phyloP scores from a whole-genome alignment of 2,888 invertebrate genomes.

The Metallyticus violacea region DNA sequence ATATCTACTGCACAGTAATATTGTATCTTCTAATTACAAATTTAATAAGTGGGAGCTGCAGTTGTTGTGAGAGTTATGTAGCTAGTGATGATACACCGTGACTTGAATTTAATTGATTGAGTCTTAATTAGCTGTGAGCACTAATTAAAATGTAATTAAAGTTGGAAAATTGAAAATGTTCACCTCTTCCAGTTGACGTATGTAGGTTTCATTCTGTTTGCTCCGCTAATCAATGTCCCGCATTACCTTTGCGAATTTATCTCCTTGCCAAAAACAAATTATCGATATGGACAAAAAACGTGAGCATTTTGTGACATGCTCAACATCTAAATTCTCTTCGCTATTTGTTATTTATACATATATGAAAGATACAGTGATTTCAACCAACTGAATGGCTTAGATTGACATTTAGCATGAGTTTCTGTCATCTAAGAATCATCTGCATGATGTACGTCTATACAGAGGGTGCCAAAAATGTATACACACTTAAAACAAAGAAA shows the following conservation, averaged over 20 bases:
- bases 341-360: no score
- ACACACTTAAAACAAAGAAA: no score
- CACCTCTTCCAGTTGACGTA: conserved; percentile 14
- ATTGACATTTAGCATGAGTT: no score
- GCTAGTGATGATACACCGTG: conserved; percentile 25
- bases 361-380: no score
- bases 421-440: no score
- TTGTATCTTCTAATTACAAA: conserved; percentile 30
- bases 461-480: no score
- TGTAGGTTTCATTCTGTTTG: background rate
- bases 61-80: background rate
- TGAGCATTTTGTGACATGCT: no score
- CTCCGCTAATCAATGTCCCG: background rate
- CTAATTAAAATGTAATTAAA: conserved; percentile 39
- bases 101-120: conserved; percentile 36
- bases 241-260: background rate
- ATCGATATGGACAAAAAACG: no score
- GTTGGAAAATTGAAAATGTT: conserved; percentile 36
- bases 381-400: no score
- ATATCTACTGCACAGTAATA: conserved; percentile 21
- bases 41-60: conserved; percentile 29
- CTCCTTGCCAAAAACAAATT: background rate
- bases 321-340: no score
- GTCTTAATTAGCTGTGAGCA: conserved; percentile 37
- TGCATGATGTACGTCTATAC: no score